Base-by-base conservation (phyloP, 2,113 vertebrate species). In the Bubo bubo region DNA sequence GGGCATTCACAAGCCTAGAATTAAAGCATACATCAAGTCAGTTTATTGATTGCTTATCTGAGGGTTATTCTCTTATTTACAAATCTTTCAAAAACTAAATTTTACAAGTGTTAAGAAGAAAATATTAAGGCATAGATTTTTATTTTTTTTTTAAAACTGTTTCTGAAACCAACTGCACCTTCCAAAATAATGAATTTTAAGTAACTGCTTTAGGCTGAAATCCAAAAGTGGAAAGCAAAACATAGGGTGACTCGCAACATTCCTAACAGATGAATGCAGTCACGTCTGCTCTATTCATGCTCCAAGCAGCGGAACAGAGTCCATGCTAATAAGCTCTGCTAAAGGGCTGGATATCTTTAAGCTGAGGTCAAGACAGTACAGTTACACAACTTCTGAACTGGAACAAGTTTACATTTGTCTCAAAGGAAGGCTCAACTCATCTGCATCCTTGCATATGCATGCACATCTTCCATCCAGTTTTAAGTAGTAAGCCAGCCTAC, bases 1-100 rank as follows among this genome's bases (percentile, higher is more conserved):
- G 99, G 99, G 90, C 99, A 99, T 96, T 99, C 99, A 45, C 99
- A 99, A 82, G 99, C 99, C 99, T 99, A 91, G 5, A 92, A 95
- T 72, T 63, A 41, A 93, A 75, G 23, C 1, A 45, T 7, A 79
- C 17, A 85, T 41, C 20, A 73, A 83, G 55, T 93, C 45, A 93
- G 37, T 71, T 83, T 34, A 88, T 27, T 72, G 47, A 84, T 56
- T 92, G 43, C 56, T 92, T 89, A 92, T 86, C 34, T 90, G 52
- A 79, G 23, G 24, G 35, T 64, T 88, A 90, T 23, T 93, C 47
- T 20, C 47, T 82, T 52, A 64, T 49, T 86, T 55, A 79, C 17
- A 94, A 74, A 43, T 77, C 52, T 59, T 82, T 34, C 12, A 70
- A 93, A 80, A 81, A 70, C 26, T 70, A 60, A 17, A 30, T 39